These are phyloP conservation scores for Brienomyrus brachyistius DNA, from an alignment of 2,113 vertebrate genomes.

Conservation along the genomic window DNA sequence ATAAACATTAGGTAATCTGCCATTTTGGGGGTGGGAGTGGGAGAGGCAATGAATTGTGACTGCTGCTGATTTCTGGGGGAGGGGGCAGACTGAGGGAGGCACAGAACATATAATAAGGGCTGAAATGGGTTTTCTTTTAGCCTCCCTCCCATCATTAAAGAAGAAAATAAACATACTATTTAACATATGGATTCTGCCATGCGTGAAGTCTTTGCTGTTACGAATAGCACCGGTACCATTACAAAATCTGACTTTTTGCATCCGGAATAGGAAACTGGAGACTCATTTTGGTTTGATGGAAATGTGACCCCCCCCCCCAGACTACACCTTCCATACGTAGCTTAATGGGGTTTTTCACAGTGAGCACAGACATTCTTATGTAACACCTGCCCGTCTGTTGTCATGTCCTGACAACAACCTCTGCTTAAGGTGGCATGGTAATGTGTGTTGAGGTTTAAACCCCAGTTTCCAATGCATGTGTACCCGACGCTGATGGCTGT, in stretches of 20 bases:
- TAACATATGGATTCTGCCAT: not conserved
- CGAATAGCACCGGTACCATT: not conserved
- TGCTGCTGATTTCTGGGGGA: slow-evolving; percentile 10
- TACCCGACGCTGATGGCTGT: not conserved
- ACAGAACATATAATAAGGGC: slow-evolving; percentile 8
- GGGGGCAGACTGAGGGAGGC: not conserved
- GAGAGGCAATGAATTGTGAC: not conserved
- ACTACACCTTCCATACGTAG: not conserved
- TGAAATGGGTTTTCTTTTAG: slow-evolving; percentile 4
- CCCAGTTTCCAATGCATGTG: not conserved
- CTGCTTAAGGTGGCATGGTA: not conserved
- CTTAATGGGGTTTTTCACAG: not conserved
- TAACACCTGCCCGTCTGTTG: not conserved
- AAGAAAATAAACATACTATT: not conserved
- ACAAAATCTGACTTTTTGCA: not conserved
- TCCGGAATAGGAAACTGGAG: not conserved
- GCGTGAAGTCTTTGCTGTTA: not conserved
- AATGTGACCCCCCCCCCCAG: not conserved
- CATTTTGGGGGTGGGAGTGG: not conserved
- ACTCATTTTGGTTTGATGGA: not conserved
- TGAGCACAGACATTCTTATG: not conserved
- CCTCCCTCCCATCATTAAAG: not conserved
- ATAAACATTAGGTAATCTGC: slow-evolving; percentile 28
- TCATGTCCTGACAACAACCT: not conserved
- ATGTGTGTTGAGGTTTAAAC: not conserved